A percentile compares a stretch with the other conserved stretches of the same genome.
Evolutionary conservation across 1,140 invertebrate genomes (phyloP).

Genomic region (Drosophila sp.): DNA sequence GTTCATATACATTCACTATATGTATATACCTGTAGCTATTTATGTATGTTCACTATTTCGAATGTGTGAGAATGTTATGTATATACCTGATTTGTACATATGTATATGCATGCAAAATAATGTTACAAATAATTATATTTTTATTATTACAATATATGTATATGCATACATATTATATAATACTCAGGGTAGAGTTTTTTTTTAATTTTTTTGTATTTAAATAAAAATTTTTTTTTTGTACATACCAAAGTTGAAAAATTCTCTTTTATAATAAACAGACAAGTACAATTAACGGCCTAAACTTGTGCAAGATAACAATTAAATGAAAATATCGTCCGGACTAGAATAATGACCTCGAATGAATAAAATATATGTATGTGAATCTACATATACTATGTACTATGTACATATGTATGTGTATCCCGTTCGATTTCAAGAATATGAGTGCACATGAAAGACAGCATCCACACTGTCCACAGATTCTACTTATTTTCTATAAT

Average conservation of each 20-base stretch:
- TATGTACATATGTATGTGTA: slow-evolving; percentile 15
- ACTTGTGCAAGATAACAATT: slow-evolving; percentile 53
- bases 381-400: not conserved
- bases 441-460: slow-evolving; percentile 67
- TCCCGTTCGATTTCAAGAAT: slow-evolving; percentile 47
- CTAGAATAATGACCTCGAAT: slow-evolving; percentile 60
- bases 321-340: slow-evolving; percentile 43
- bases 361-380: slow-evolving; percentile 25
- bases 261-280: slow-evolving; percentile 4
- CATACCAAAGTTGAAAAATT: slow-evolving; percentile 10
- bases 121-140: not conserved
- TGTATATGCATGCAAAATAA: not conserved
- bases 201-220: too few species aligned
- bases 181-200: too few species aligned
- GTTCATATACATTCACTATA: too few species aligned
- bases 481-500: slow-evolving; percentile 67
- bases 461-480: slow-evolving; percentile 74
- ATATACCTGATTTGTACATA: not conserved
- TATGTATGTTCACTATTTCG: too few species aligned
- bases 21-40: not conserved
- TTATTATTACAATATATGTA: not conserved
- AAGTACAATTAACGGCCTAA: slow-evolving; percentile 17
- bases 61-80: not conserved
- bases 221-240: not conserved
- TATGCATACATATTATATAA: not conserved